phyloP scores from a whole-genome alignment of 2,888 invertebrate genomes.

The Orthosia gracilis region DNA sequence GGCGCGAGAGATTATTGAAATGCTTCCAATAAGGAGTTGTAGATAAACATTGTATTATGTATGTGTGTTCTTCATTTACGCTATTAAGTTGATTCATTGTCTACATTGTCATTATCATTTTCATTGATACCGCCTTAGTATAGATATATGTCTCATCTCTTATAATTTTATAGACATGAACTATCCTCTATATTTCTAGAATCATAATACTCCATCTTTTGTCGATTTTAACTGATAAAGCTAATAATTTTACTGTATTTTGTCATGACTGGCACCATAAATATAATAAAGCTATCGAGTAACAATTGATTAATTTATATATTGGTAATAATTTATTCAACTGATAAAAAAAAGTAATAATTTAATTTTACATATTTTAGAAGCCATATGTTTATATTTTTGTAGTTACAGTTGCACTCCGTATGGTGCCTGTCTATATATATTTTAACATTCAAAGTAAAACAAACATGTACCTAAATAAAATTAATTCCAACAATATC shows the following conservation, averaged over 20 bases:
- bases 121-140: not conserved
- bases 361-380: too few relatives aligned
- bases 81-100: not conserved
- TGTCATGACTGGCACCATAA: too few relatives aligned
- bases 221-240: not conserved
- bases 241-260: too few relatives aligned
- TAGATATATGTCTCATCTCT: not conserved
- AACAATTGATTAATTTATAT: too few relatives aligned
- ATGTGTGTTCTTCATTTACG: not conserved
- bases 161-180: not conserved
- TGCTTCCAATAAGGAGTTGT: not conserved
- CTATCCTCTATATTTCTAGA: not conserved
- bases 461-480: constrained; percentile 6
- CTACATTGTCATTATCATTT: not conserved
- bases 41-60: not conserved
- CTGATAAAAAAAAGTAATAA: too few relatives aligned
- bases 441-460: not conserved
- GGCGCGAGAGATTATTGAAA: constrained; percentile 20
- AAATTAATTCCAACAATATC: constrained; percentile 11
- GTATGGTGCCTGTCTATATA: too few relatives aligned
- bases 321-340: too few relatives aligned
- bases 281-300: not conserved
- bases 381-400: too few relatives aligned
- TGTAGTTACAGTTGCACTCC: too few relatives aligned
- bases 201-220: not conserved